Evolutionary conservation across 2,797 vertebrate species (phyloP), one percentile per base, ranked within the genome.

Genomic region (Gymnothorax reevesii): DNA sequence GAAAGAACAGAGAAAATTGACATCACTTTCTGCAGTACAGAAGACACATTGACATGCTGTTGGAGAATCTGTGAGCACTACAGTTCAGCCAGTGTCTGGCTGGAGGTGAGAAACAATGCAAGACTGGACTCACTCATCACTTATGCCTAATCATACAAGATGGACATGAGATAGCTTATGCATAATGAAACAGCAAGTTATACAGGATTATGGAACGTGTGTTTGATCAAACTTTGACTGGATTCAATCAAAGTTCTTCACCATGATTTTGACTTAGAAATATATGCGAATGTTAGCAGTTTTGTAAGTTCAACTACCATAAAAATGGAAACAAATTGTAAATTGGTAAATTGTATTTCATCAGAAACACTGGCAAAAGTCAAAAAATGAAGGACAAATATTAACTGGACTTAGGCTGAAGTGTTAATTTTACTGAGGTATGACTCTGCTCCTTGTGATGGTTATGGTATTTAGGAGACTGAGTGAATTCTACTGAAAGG

Each of bases 111-210:
- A 90, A 86, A 88, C 85, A 86, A 60, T 88, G 91, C 85, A 87
- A 87, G 87, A 88, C 91, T 90, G 79, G 90, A 91, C 91, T 93
- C 90, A 93, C 94, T 42, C 94, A 91, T 95, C 95, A 96, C 95
- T 96, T 96, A 96, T 94, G 96, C 94, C 95, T 95, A 94, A 89
- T 88, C 86, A 91, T 86, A 95, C 94, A 94, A 92, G 86, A 90
- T 92, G 92, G 86, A 83, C 88, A 95, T 94, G 93, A 92, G 87
- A 86, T 91, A 91, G 85, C 88, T 25, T 66, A 82, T 84, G 77
- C 60, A 80, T 52, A 85, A 33, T 57, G 85, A 87, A 52, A 87
- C 86, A 80, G 54, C 17, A 13, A 84, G 59, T n/a, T n/a, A 54
- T 22, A 10, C 55, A 59, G 17, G 13, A 57, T 17, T 91, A 90